phyloP scores from a whole-genome alignment of 1,140 invertebrate species.

The Aricia agestis region DNA sequence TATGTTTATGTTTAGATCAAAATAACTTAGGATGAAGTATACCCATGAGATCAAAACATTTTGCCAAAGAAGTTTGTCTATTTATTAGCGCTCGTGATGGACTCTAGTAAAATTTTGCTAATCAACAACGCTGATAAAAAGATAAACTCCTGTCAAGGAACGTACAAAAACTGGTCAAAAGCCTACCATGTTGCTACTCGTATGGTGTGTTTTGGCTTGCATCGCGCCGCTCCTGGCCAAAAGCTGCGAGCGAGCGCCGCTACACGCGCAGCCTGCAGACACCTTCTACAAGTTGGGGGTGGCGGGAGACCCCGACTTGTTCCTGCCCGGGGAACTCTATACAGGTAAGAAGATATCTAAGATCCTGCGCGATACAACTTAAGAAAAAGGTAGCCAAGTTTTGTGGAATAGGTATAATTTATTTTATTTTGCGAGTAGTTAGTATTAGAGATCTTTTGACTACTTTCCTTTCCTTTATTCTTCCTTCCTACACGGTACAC shows the following conservation, averaged over 20 bases:
- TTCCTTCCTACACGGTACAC: too few species aligned
- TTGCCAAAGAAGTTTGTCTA: too few species aligned
- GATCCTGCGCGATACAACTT: neutral
- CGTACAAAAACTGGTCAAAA: neutral
- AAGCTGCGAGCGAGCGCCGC: constrained; percentile 48
- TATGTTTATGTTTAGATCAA: too few species aligned
- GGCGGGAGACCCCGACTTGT: constrained; percentile 61
- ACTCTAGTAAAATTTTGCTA: too few species aligned
- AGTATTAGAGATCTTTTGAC: too few species aligned
- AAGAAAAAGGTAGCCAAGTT: neutral
- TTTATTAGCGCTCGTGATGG: too few species aligned
- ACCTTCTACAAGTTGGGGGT: constrained; percentile 48
- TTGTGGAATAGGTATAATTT: too few species aligned
- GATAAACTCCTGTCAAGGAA: neutral
- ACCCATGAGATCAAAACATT: too few species aligned
- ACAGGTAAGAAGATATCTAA: constrained; percentile 41
- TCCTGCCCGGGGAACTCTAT: constrained; percentile 62
- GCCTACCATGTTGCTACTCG: neutral
- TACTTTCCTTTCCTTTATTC: too few species aligned
- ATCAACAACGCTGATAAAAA: neutral
- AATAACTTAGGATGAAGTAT: too few species aligned
- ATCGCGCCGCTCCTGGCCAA: neutral
- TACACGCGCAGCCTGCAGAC: constrained; percentile 57
- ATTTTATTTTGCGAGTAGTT: too few species aligned
- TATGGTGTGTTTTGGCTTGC: neutral